phyloP scores from a whole-genome alignment of 2,888 invertebrate genomes.

The Netelia virgata region DNA sequence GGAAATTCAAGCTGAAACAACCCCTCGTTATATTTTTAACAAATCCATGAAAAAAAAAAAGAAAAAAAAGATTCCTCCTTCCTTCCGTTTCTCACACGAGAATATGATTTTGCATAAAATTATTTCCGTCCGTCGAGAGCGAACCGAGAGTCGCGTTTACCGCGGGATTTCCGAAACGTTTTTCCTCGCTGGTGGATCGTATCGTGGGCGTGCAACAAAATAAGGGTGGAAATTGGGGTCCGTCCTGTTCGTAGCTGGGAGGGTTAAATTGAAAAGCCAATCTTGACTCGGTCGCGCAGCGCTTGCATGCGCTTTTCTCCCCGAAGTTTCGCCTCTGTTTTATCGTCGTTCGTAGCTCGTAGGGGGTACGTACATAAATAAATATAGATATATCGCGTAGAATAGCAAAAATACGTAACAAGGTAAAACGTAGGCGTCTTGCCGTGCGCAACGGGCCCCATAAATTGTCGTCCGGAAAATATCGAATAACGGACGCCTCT shows the following conservation, averaged over 20 bases:
- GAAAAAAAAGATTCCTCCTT: too few species aligned
- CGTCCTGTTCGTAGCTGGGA: neutral
- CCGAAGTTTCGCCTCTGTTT: slow-evolving; percentile 45
- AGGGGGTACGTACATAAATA: neutral
- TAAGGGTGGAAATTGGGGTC: neutral
- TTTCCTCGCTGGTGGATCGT: neutral
- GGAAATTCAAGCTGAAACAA: too few species aligned
- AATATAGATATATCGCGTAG: neutral
- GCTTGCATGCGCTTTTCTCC: slow-evolving; percentile 14
- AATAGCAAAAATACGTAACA: slow-evolving; percentile 19
- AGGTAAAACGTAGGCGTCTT: slow-evolving; percentile 41
- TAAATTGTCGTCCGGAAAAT: slow-evolving; percentile 61
- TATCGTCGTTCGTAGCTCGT: slow-evolving; percentile 1
- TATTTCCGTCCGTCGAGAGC: too few species aligned
- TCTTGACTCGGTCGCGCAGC: slow-evolving; percentile 44
- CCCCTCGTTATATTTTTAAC: too few species aligned
- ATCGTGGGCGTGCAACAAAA: neutral
- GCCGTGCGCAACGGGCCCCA: slow-evolving; percentile 11
- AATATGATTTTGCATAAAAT: too few species aligned
- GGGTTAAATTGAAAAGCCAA: slow-evolving; percentile 64
- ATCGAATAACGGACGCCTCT: slow-evolving; percentile 52
- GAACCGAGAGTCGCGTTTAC: too few species aligned
- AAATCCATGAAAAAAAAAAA: too few species aligned
- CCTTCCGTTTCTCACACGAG: too few species aligned
- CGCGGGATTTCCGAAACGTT: too few species aligned